A percentile compares a stretch with the other conserved stretches of the same genome.
Evolutionary conservation across 2,888 invertebrate species (phyloP).

Genomic region (Lasioglossum pauxillum): DNA sequence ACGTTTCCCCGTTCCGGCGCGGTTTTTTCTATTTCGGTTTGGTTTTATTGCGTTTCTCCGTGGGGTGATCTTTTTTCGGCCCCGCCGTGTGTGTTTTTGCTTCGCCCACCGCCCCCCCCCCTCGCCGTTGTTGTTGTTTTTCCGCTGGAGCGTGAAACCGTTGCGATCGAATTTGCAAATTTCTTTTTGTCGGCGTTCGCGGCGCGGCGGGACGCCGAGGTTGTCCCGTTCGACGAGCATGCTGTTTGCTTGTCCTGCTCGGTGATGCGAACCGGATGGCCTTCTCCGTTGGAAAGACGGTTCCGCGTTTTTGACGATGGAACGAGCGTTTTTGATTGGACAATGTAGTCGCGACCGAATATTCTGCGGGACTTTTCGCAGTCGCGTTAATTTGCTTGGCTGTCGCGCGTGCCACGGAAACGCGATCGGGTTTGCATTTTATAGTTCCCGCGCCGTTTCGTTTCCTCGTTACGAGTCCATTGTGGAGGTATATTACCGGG

Average conservation of each 20-base stretch:
- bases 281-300: neutral
- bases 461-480: neutral
- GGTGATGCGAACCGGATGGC: neutral
- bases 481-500: neutral
- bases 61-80: neutral
- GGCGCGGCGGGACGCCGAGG: neutral
- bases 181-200: neutral
- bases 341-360: neutral
- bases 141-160: neutral
- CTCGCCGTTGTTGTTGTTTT: neutral
- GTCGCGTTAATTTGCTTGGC: neutral
- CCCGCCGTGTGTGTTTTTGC: neutral
- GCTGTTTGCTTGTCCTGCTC: neutral
- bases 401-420: neutral
- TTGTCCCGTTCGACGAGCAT: neutral
- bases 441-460: neutral
- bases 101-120: neutral
- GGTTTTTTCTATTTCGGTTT: neutral
- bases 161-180: constrained; percentile 7
- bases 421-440: neutral
- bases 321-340: neutral
- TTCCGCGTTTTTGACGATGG: neutral
- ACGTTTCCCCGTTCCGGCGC: neutral
- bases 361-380: neutral
- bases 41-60: neutral